Base-by-base conservation (phyloP, 1,140 invertebrate species). In the Drosophila repletoides region DNA sequence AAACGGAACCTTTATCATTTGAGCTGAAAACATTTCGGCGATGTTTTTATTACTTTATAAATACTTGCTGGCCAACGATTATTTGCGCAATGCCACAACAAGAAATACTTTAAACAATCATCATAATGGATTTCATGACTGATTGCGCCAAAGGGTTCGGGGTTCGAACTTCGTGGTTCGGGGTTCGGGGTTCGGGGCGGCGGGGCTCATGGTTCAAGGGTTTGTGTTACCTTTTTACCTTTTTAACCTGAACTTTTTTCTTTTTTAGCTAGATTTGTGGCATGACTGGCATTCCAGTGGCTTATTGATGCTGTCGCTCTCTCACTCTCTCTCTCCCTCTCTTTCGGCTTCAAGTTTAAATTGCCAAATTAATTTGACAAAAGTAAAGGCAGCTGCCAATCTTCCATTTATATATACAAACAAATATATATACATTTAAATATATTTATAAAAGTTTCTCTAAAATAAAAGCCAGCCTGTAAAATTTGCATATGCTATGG, bases 11-110 rank as follows among this genome's bases (percentile, higher is more conserved):
- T 83, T 83, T 83, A 63, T 73, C 55, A 65, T 66, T 55, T 31
- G 46, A 45, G 22, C 29, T 41, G 34, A 53, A 70, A 76, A 56
- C 71, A 86, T 84, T 79, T 73, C 61, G 61, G 31, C 64, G 64
- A 81, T 81, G 76, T 75, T 79, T 84, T 84, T 86, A 84, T 84
- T 86, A 66, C 80, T 84, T 84, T 79, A 64, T 66, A 84, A 84
- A 84, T 86, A 80, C 80, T 84, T 84, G 58, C 36, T 34, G 36
- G 21, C 6, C 51, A 45, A 70, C 56, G 61, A 80, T 75, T 80
- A 68, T 80, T 81, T 72, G 48, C 9, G 26, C 58, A 65, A 73
- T 77, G 64, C 55, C 55, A 49, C 51, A 53, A n/a, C n/a, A n/a
- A 43, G 28, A 71, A 83, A 84, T 77, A 76, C 71, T 72, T 75